Percentiles rank a stretch among this genome's conserved stretches.
Evolutionary conservation across 2,888 invertebrate genomes (phyloP).

Genomic region (Trissolcus brochymenae): DNA sequence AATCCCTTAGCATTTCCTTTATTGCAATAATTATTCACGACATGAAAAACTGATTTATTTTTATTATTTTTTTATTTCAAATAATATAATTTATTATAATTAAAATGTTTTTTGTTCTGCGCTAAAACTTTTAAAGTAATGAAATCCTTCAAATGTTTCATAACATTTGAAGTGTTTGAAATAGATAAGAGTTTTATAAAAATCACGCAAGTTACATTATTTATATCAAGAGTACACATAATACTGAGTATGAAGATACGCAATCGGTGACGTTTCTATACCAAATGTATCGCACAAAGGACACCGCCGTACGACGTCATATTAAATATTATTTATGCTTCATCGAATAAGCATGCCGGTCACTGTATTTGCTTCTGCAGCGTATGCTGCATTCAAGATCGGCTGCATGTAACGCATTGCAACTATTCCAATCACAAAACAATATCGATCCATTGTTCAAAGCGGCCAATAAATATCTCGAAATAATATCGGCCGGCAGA

Average conservation of each 20-base stretch:
- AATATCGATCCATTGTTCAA: conserved; percentile 76
- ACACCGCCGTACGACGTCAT: conserved; percentile 71
- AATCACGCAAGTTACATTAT: conserved; percentile 42
- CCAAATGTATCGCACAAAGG: conserved; percentile 75
- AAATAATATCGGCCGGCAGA: conserved; percentile 62
- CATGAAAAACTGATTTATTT: too few relatives aligned
- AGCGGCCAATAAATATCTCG: conserved; percentile 73
- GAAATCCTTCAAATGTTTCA: background rate
- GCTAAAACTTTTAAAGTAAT: background rate
- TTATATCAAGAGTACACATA: conserved; percentile 51
- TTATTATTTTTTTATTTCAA: too few relatives aligned
- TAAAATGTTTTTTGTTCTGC: background rate
- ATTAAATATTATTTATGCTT: conserved; percentile 76
- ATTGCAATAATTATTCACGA: too few relatives aligned
- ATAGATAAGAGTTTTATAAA: conserved; percentile 46
- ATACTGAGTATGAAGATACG: conserved; percentile 67
- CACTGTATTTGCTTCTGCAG: conserved; percentile 44
- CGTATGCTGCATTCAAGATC: conserved; percentile 50
- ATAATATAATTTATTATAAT: too few relatives aligned
- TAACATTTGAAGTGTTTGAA: conserved; percentile 4
- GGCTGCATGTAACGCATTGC: conserved; percentile 57
- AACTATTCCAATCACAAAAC: conserved; percentile 73
- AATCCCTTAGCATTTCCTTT: too few relatives aligned
- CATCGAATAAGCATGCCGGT: conserved; percentile 65
- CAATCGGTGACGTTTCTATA: conserved; percentile 76